Percentiles rank a stretch among this genome's conserved stretches.
Evolutionary conservation across 2,888 invertebrate genomes (phyloP).

Genomic region (Napeogenes sylphis): DNA sequence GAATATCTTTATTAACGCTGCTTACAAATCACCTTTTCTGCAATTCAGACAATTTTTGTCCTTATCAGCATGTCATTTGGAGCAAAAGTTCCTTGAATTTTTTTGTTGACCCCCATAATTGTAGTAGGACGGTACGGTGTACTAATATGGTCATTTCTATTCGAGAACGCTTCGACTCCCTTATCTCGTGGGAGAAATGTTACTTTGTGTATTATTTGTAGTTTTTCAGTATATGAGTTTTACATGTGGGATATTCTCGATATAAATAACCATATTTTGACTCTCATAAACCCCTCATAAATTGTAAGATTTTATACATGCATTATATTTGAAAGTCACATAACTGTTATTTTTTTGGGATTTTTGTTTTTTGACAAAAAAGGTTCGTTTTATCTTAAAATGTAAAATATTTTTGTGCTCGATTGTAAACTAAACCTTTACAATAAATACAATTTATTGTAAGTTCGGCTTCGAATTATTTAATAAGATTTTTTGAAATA

Average conservation of each 20-base stretch:
- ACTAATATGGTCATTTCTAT: constrained; percentile 28
- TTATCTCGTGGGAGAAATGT: constrained; percentile 24
- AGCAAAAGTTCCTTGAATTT: constrained; percentile 12
- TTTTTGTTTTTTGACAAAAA: neutral
- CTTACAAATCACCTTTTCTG: constrained; percentile 8
- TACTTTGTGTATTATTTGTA: constrained; percentile 30
- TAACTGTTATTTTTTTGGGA: constrained; percentile 2
- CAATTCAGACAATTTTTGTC: neutral
- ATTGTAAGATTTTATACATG: neutral
- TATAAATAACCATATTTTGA: constrained; percentile 24
- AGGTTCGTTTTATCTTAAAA: neutral
- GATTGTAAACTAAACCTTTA: neutral
- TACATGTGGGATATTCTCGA: constrained; percentile 25
- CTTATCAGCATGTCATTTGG: constrained; percentile 1
- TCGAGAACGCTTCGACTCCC: constrained; percentile 21
- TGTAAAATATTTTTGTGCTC: neutral
- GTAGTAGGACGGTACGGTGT: constrained; percentile 22
- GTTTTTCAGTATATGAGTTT: constrained; percentile 27
- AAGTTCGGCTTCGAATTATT: no score
- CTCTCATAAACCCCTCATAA: constrained; percentile 1
- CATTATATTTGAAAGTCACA: neutral
- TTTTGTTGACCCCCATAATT: constrained; percentile 19
- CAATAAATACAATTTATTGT: no score
- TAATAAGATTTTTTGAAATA: no score
- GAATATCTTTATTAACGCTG: constrained; percentile 24